phyloP scores from a whole-genome alignment of 2,888 invertebrate genomes.

The Stenichneumon culpator region DNA sequence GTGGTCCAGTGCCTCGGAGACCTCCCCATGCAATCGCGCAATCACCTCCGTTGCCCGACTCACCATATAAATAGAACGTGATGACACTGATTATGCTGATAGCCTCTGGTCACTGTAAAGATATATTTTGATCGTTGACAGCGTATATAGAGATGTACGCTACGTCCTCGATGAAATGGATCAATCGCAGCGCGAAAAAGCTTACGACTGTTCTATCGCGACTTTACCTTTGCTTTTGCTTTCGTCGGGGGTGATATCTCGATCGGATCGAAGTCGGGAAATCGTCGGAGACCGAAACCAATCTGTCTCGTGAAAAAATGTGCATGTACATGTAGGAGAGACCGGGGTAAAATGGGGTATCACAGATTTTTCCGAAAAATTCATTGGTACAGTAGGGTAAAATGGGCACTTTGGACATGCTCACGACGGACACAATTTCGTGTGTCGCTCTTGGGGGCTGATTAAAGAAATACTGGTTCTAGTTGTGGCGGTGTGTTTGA shows the following conservation, averaged over 20 bases:
- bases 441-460: too few relatives aligned
- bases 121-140: conserved; percentile 62
- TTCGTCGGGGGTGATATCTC: conserved; percentile 43
- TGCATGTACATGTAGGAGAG: background rate
- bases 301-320: conserved; percentile 19
- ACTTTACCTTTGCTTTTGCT: conserved; percentile 24
- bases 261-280: conserved; percentile 56
- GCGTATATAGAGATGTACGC: background rate
- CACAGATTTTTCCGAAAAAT: background rate
- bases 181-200: conserved; percentile 43
- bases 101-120: conserved; percentile 64
- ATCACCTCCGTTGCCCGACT: conserved; percentile 76
- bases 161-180: conserved; percentile 29
- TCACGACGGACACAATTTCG: too few relatives aligned
- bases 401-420: too few relatives aligned
- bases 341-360: background rate
- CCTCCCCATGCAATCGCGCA: conserved; percentile 76
- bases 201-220: conserved; percentile 12
- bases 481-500: background rate
- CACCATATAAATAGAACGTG: conserved; percentile 78
- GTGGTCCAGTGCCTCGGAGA: conserved; percentile 62
- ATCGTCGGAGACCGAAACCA: conserved; percentile 59
- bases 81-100: conserved; percentile 78
- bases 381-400: too few relatives aligned
- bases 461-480: background rate